Evolutionary conservation across 2,113 vertebrate species (phyloP).

Genomic region (Naja naja): DNA sequence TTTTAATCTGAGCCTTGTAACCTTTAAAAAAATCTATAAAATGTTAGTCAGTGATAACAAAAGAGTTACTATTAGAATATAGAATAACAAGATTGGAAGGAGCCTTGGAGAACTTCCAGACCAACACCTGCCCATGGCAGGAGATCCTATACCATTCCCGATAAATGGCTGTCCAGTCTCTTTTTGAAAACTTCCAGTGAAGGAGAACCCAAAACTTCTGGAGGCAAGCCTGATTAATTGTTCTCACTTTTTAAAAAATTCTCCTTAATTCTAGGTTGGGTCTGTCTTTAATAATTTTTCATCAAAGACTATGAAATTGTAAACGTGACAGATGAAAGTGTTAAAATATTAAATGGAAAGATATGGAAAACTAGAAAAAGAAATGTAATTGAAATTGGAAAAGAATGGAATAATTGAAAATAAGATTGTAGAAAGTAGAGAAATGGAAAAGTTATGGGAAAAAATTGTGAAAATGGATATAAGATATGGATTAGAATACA

Average conservation of each 20-base stretch:
- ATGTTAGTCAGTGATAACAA: neutral
- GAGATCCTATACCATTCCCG: neutral
- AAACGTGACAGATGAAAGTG: no score
- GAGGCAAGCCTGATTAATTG: neutral
- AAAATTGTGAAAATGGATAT: no score
- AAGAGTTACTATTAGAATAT: neutral
- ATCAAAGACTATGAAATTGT: no score
- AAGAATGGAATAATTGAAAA: no score
- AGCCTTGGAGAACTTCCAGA: neutral
- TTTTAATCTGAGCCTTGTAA: neutral
- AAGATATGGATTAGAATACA: no score
- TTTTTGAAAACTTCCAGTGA: neutral
- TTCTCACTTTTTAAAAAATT: neutral
- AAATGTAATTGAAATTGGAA: no score
- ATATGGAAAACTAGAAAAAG: no score
- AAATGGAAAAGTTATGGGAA: no score
- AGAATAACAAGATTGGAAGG: neutral
- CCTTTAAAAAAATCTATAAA: neutral
- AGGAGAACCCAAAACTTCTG: neutral
- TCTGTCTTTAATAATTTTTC: neutral
- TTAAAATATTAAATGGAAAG: no score
- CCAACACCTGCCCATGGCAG: no score
- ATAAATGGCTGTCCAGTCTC: neutral
- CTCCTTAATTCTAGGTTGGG: neutral
- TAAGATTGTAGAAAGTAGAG: no score